Evolutionary conservation across 2,113 vertebrate genomes (phyloP).

Genomic region (Phalacrocorax carbo): DNA sequence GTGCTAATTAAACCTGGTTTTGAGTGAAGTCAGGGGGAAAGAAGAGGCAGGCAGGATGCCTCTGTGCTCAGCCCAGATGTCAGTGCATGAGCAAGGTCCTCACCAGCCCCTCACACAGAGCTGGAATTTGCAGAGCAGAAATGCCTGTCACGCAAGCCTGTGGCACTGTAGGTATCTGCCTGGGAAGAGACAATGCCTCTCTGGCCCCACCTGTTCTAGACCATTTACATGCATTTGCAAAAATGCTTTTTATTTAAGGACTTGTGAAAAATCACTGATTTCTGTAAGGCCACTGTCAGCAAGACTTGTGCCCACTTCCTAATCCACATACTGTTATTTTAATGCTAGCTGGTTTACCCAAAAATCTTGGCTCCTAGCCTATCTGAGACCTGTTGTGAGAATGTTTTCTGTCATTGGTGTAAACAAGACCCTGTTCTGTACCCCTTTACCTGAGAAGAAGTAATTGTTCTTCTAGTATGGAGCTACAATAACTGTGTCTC

Average conservation of each 20-base stretch:
- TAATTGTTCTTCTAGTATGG: not conserved
- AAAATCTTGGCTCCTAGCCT: not conserved
- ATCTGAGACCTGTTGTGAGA: not conserved
- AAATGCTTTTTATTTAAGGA: not conserved
- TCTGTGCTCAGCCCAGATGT: not conserved
- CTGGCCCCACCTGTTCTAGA: not conserved
- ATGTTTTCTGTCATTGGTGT: not conserved
- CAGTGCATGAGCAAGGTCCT: not conserved
- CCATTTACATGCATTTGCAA: not conserved
- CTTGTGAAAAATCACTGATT: not conserved
- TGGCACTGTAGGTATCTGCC: not conserved
- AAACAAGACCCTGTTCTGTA: not conserved
- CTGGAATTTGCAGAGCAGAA: not conserved
- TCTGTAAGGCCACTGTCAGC: not conserved
- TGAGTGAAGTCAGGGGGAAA: constrained; percentile 3
- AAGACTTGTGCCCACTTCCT: not conserved
- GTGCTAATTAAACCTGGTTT: constrained; percentile 33
- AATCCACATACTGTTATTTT: not conserved
- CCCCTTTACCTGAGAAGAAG: not conserved
- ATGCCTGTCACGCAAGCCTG: fast-evolving
- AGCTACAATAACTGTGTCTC: not conserved
- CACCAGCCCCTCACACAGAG: not conserved
- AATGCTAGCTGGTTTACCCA: not conserved
- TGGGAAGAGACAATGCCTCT: not conserved
- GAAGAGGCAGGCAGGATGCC: constrained; percentile 3